A percentile compares a stretch with the other conserved stretches of the same genome.
phyloP scores from a whole-genome alignment of 2,888 invertebrate species.

The Fabriciana adippe region DNA sequence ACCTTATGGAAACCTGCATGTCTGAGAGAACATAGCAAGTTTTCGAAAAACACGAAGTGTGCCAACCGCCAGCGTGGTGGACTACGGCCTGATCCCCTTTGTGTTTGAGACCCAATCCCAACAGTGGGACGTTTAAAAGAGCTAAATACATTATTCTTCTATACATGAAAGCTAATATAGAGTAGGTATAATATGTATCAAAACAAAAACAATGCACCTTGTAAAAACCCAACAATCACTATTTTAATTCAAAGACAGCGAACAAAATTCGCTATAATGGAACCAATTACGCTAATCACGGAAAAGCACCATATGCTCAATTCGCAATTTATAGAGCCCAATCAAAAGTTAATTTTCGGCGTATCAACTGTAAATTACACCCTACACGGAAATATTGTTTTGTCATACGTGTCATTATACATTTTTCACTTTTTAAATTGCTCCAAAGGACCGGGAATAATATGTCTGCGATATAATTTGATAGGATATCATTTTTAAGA shows the following conservation, averaged over 20 bases:
- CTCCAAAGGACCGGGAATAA: neutral
- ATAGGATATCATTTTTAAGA: slow-evolving; percentile 1
- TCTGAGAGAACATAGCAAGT: too few relatives aligned
- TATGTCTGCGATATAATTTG: neutral
- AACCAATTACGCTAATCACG: slow-evolving; percentile 24
- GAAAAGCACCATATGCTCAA: slow-evolving; percentile 37
- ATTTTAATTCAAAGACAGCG: neutral
- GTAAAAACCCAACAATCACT: neutral
- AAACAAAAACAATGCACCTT: neutral
- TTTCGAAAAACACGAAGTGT: too few relatives aligned
- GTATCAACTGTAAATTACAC: slow-evolving; percentile 43
- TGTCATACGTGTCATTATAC: slow-evolving; percentile 42
- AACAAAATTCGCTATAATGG: slow-evolving; percentile 10
- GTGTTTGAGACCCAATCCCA: too few relatives aligned
- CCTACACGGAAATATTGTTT: slow-evolving; percentile 44
- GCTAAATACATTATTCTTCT: too few relatives aligned
- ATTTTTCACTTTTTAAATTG: slow-evolving; percentile 44
- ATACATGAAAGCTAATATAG: too few relatives aligned
- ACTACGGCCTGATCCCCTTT: too few relatives aligned
- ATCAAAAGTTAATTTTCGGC: slow-evolving; percentile 43
- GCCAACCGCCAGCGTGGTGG: too few relatives aligned
- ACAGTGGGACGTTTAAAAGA: too few relatives aligned
- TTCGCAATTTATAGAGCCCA: slow-evolving; percentile 30
- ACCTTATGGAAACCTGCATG: too few relatives aligned
- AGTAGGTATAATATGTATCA: too few relatives aligned